Conservation (phyloP, 2,888 invertebrate species). For the Oscheius onirici region DNA sequence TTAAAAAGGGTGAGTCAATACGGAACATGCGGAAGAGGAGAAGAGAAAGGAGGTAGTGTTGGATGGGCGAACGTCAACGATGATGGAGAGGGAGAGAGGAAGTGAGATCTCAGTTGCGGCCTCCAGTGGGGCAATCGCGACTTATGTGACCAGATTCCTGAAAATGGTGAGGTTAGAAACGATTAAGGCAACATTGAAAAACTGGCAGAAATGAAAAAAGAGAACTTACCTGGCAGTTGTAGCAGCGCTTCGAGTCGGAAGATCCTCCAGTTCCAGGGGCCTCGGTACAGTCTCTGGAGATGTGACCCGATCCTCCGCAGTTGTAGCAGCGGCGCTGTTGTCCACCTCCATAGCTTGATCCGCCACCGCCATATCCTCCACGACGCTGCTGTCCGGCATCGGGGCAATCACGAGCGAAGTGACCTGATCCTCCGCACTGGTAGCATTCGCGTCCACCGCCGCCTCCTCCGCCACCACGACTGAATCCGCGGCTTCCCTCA, state of each 20-base stretch:
- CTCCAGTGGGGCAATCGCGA: no score
- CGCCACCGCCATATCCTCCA: constrained; percentile 35
- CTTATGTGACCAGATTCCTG: no score
- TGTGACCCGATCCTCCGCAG: constrained; percentile 64
- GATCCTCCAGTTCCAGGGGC: constrained; percentile 34
- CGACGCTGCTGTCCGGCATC: constrained; percentile 42
- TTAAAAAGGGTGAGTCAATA: background rate
- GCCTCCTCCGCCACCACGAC: constrained; percentile 32
- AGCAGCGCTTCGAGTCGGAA: constrained; percentile 76
- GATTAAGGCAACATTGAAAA: constrained; percentile 42
- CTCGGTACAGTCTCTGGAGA: constrained; percentile 65
- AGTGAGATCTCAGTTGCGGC: no score
- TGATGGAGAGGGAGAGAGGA: no score
- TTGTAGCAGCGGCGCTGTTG: constrained; percentile 62
- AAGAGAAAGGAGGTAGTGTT: background rate
- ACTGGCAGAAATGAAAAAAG: no score
- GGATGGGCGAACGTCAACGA: no score
- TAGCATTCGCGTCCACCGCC: constrained; percentile 41
- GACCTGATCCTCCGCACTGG: constrained; percentile 62
- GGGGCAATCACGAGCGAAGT: constrained; percentile 69
- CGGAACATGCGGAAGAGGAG: no score
- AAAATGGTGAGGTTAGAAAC: no score
- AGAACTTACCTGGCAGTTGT: constrained; percentile 60
- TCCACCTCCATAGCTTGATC: constrained; percentile 13
- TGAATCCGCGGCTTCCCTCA: constrained; percentile 38